A percentile compares a stretch with the other conserved stretches of the same genome.
Evolutionary conservation across 23 tunicate genomes (phyloP).

Genomic region (Halocynthia roretzi): DNA sequence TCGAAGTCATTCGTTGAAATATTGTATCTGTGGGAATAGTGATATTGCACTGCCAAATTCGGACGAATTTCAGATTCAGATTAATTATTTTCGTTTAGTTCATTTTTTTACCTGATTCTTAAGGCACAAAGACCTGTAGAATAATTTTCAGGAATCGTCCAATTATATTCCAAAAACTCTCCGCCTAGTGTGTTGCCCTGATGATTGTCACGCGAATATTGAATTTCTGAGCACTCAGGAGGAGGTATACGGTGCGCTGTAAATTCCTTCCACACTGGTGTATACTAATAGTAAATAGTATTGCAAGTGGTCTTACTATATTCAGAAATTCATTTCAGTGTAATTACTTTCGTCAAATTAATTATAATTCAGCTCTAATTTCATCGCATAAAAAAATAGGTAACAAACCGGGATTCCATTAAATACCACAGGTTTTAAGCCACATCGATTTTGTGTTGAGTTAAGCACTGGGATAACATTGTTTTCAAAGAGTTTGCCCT

Average conservation of each 20-base stretch:
- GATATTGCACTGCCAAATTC: background rate
- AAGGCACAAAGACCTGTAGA: slow-evolving; percentile 4
- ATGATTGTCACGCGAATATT: slow-evolving; percentile 83
- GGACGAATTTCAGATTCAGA: background rate
- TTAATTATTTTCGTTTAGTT: background rate
- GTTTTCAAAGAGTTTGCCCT: background rate
- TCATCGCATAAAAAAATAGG: no score
- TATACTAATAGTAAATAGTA: slow-evolving; percentile 22
- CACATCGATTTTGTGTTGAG: background rate
- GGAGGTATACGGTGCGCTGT: slow-evolving; percentile 65
- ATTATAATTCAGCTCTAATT: no score
- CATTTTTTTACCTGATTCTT: slow-evolving; percentile 18
- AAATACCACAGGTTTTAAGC: no score
- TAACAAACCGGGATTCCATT: no score
- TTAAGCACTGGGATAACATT: background rate
- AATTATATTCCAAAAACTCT: slow-evolving; percentile 46
- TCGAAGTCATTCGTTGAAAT: slow-evolving; percentile 16
- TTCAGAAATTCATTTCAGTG: background rate
- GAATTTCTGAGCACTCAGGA: slow-evolving; percentile 48
- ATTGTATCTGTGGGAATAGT: slow-evolving; percentile 6
- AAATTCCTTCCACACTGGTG: slow-evolving; percentile 40
- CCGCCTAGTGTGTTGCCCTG: slow-evolving; percentile 84
- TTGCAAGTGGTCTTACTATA: background rate
- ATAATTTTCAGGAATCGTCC: slow-evolving; percentile 55
- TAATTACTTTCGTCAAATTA: no score